A percentile compares a stretch with the other conserved stretches of the same genome.
phyloP scores from a whole-genome alignment of 2,113 vertebrate genomes.

The Cynocephalus volans region DNA sequence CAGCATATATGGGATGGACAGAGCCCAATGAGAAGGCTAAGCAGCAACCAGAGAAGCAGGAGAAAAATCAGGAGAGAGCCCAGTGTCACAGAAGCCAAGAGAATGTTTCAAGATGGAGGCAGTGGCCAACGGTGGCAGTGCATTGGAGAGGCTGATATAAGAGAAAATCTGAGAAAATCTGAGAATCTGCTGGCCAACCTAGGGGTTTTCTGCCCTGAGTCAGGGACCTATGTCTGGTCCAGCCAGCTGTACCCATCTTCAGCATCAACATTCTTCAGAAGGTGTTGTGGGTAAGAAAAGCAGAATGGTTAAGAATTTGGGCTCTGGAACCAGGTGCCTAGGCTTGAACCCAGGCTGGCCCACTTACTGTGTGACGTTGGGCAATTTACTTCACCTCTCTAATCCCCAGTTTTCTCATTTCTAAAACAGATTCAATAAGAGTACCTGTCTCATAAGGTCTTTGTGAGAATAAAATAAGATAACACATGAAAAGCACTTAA shows the following conservation, averaged over 20 bases:
- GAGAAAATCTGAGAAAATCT: constrained; percentile 45
- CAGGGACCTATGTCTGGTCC: neutral
- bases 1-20: neutral
- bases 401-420: constrained; percentile 51
- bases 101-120: neutral
- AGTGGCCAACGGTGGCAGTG: neutral
- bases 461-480: constrained; percentile 58
- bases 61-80: neutral
- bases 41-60: neutral
- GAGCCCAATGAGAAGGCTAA: neutral
- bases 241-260: neutral
- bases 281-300: neutral
- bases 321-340: neutral
- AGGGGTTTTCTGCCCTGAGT: constrained; percentile 10
- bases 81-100: neutral
- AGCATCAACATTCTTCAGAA: constrained; percentile 53
- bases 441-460: constrained; percentile 22
- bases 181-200: constrained; percentile 23
- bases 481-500: constrained; percentile 31
- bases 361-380: neutral
- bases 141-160: neutral
- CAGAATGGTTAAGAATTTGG: constrained; percentile 51
- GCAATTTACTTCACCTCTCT: constrained; percentile 44
- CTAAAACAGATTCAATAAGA: constrained; percentile 48
- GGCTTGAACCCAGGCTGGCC: constrained; percentile 39